Evolutionary conservation across 2,113 vertebrate genomes (phyloP), one percentile per base, ranked within the genome.

Genomic region (Gulo gulo): DNA sequence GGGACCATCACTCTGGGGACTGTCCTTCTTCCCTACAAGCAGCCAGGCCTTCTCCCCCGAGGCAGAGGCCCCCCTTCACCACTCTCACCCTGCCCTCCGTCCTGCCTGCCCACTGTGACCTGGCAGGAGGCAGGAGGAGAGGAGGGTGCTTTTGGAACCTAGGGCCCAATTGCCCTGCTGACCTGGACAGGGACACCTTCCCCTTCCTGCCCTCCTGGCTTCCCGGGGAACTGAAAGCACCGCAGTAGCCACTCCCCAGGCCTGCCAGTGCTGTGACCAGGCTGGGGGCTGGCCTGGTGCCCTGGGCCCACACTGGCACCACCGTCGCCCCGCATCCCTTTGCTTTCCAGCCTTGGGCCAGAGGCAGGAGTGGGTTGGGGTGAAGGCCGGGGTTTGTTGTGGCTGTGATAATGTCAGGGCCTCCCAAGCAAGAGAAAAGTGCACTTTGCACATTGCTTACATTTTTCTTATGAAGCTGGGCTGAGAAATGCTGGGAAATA

Each of bases 381-480:
- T 96, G 86, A 97, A 95, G 93, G 95, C 65, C 13, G 6, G 78
- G 36, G 23, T 74, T 84, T 93, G 71, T 52, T 84, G 85, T 91
- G 82, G 31, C 52, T 94, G 52, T 74, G 93, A 78, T 82, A 74
- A 91, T 36, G 76, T 79, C 88, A 78, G 88, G 87, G 88, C 42
- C 80, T 82, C 76, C 57, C 63, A 50, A 73, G 47, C 87, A 67
- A 39, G 84, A 79, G 88, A 67, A 87, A 39, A 79, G 14, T 65
- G 79, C 18, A 47, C 20, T 42, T 57, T 80, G 88, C 85, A 79
- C 65, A 89, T 91, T 92, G 93, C 50, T 97, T 92, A 88, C 80
- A 82, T 96, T 79, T 93, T 96, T 97, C 95, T 92, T 78, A 31
- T 18, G 73, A 87, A 45, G 82, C 81, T 29, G 74, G 52, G 23